Conservation (phyloP, 2,888 invertebrate species). For the Athalia cordata region DNA sequence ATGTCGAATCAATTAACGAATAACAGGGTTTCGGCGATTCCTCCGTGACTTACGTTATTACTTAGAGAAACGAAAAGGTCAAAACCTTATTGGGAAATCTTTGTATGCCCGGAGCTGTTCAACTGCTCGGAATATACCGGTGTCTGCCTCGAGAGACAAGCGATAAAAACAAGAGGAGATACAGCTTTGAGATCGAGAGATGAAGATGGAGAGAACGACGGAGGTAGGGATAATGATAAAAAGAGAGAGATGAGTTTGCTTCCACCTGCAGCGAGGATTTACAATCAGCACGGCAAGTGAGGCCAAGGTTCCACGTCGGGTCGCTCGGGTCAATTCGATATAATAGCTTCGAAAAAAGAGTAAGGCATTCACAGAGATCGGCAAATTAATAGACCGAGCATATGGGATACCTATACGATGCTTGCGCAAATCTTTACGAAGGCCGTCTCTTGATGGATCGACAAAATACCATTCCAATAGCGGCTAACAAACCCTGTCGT, state of each 20-base stretch:
- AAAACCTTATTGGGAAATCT: slow-evolving; percentile 35
- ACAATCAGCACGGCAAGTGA: slow-evolving; percentile 38
- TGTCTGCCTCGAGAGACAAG: slow-evolving; percentile 28
- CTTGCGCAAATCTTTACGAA: slow-evolving; percentile 19
- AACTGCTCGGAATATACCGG: slow-evolving; percentile 37
- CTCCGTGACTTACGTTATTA: not conserved
- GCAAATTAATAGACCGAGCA: slow-evolving; percentile 17
- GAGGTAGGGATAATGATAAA: slow-evolving; percentile 5
- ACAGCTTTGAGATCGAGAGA: not conserved
- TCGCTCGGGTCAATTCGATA: slow-evolving; percentile 40
- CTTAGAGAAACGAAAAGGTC: slow-evolving; percentile 27
- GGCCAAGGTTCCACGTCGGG: slow-evolving; percentile 40
- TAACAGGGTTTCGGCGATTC: not conserved
- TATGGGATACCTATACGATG: not conserved
- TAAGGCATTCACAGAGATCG: slow-evolving; percentile 1
- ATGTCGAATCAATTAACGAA: too few species aligned
- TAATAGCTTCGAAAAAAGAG: not conserved
- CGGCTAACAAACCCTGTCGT: slow-evolving; percentile 22
- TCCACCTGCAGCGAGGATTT: slow-evolving; percentile 41
- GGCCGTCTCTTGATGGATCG: slow-evolving; percentile 25
- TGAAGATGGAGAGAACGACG: slow-evolving; percentile 1
- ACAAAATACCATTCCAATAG: not conserved
- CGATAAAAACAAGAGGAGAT: slow-evolving; percentile 36
- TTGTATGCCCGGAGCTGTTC: slow-evolving; percentile 3
- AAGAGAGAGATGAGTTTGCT: slow-evolving; percentile 21